A percentile compares a stretch with the other conserved stretches of the same genome.
Conservation (phyloP, 2,797 vertebrate genomes). For the Apodemus agrarius region DNA sequence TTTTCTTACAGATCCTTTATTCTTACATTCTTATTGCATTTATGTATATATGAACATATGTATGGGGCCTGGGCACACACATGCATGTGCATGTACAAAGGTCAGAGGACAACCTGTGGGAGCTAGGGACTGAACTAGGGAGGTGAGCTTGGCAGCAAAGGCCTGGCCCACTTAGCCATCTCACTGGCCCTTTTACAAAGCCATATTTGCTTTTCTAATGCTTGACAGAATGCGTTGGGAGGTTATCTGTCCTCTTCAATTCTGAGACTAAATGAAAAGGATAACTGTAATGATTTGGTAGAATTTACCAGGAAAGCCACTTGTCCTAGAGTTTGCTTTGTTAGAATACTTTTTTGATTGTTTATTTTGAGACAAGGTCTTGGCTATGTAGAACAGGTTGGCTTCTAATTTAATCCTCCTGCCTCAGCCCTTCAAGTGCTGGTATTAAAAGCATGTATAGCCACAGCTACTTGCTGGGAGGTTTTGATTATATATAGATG, state of each 20-base stretch:
- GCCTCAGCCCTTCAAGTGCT: not conserved
- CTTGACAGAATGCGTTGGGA: not conserved
- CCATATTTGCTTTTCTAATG: not conserved
- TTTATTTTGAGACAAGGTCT: not conserved
- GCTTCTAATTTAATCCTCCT: not conserved
- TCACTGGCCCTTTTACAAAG: not conserved
- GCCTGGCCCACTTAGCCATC: not conserved
- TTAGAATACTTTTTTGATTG: not conserved
- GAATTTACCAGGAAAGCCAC: slow-evolving; percentile 35
- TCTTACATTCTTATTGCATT: not conserved
- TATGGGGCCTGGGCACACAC: not conserved
- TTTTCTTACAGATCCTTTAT: not conserved
- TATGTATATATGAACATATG: too few species aligned
- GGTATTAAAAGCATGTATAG: not conserved
- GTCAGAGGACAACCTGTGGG: not conserved
- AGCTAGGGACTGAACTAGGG: not conserved
- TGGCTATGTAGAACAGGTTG: not conserved
- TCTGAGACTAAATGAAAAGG: slow-evolving; percentile 25
- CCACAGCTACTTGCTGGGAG: not conserved
- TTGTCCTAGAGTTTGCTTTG: not conserved
- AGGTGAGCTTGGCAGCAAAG: not conserved
- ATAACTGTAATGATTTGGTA: not conserved
- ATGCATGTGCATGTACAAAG: not conserved
- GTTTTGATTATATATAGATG: slow-evolving; percentile 54
- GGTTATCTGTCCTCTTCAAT: not conserved